Evolutionary conservation across 2,797 vertebrate species (phyloP).

Genomic region (Leptodactylus fallax): DNA sequence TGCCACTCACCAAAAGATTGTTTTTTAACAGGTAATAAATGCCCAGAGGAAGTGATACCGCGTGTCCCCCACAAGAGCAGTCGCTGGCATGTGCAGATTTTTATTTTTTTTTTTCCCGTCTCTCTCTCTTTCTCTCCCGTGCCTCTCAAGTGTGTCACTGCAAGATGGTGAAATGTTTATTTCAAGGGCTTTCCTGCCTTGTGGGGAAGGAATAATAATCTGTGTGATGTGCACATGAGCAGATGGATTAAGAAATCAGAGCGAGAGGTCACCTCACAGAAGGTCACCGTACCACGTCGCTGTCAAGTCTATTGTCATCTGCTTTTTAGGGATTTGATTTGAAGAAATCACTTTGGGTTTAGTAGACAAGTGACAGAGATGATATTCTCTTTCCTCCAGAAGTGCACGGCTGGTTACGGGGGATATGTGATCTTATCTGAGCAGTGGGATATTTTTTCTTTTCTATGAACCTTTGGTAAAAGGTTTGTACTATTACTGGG

Average conservation of each 20-base stretch:
- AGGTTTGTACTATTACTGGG: not conserved
- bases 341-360: slow-evolving; percentile 48
- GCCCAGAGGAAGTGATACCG: slow-evolving; percentile 82
- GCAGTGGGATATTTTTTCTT: not conserved
- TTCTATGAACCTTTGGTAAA: not conserved
- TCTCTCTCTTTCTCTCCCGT: not conserved
- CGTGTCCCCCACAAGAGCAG: slow-evolving; percentile 71
- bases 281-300: slow-evolving; percentile 33
- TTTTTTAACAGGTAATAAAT: slow-evolving; percentile 93
- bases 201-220: slow-evolving; percentile 40
- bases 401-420: not conserved
- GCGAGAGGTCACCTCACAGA: slow-evolving; percentile 30
- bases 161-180: slow-evolving; percentile 70
- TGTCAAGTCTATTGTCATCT: slow-evolving; percentile 46
- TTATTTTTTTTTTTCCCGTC: slow-evolving; percentile 34
- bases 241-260: slow-evolving; percentile 58
- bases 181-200: slow-evolving; percentile 57
- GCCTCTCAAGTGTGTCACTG: slow-evolving; percentile 68
- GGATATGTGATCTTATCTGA: not conserved
- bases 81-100: slow-evolving; percentile 68
- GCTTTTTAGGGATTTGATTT: slow-evolving; percentile 55
- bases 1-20: slow-evolving; percentile 95
- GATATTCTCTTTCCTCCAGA: slow-evolving; percentile 23
- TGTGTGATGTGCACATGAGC: slow-evolving; percentile 47
- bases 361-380: slow-evolving; percentile 20